Conservation (phyloP, 2,888 invertebrate genomes). For the Lasioglossum zephyrum region DNA sequence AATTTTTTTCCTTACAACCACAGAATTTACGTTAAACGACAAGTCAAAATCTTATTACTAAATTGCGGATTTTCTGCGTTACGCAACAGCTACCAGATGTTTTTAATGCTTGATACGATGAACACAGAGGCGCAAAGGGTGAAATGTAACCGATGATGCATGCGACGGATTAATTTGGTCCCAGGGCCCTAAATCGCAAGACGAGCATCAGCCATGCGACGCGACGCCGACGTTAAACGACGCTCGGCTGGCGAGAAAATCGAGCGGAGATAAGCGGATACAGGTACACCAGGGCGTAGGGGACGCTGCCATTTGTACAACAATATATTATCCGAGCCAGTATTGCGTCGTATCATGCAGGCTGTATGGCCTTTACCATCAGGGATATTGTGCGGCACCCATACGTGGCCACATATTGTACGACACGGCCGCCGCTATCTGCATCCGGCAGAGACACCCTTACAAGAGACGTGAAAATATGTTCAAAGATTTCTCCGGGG, state of each 20-base stretch:
- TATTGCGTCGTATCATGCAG: constrained; percentile 78
- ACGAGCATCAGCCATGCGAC: constrained; percentile 10
- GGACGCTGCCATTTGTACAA: constrained; percentile 77
- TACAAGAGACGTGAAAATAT: constrained; percentile 82
- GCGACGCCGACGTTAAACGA: constrained; percentile 31
- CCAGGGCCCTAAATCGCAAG: constrained; percentile 3
- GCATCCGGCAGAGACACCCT: constrained; percentile 83
- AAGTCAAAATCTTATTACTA: background rate
- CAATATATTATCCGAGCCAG: constrained; percentile 79
- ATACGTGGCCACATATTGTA: constrained; percentile 75
- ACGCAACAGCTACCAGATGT: too few relatives aligned
- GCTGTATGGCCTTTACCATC: constrained; percentile 82
- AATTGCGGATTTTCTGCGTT: too few relatives aligned
- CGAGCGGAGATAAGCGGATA: constrained; percentile 66
- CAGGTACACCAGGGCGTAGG: constrained; percentile 50
- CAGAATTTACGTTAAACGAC: background rate
- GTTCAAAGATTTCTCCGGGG: constrained; percentile 83
- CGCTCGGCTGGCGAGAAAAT: constrained; percentile 59
- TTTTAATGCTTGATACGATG: too few relatives aligned
- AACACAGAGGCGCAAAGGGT: background rate
- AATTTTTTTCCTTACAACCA: too few relatives aligned
- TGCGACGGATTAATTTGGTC: constrained; percentile 11
- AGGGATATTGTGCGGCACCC: constrained; percentile 78
- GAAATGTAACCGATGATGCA: constrained; percentile 26
- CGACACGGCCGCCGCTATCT: constrained; percentile 79